These are phyloP conservation scores for Phasia obesa DNA, from an alignment of 2,888 invertebrate genomes.

Conservation along the genomic window DNA sequence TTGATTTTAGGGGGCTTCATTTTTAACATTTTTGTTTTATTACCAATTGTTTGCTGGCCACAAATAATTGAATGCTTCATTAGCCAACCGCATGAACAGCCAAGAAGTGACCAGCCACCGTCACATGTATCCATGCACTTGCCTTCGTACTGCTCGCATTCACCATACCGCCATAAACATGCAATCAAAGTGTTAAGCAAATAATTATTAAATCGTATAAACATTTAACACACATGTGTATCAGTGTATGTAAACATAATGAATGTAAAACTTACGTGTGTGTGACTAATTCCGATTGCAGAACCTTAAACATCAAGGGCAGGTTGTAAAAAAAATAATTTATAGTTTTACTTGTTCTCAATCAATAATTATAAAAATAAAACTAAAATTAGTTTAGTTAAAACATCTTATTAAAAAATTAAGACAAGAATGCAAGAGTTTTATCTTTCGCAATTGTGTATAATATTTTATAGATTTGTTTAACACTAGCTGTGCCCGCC, in stretches of 20 bases:
- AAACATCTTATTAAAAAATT: background rate
- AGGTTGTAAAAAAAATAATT: slow-evolving; percentile 17
- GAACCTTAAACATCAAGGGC: slow-evolving; percentile 22
- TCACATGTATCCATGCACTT: slow-evolving; percentile 35
- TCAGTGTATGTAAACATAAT: slow-evolving; percentile 4
- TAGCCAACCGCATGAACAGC: slow-evolving; percentile 43
- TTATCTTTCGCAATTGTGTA: no score
- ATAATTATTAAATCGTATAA: slow-evolving; percentile 1
- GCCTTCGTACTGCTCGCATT: slow-evolving; percentile 8
- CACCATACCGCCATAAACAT: slow-evolving; percentile 18
- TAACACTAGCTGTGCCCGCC: no score
- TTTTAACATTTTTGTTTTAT: slow-evolving; percentile 2
- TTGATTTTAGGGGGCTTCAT: slow-evolving; percentile 27
- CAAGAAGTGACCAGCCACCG: slow-evolving; percentile 23
- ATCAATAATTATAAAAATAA: background rate
- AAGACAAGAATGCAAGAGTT: no score
- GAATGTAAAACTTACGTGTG: background rate
- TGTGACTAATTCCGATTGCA: slow-evolving; percentile 19
- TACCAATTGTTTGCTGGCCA: slow-evolving; percentile 45
- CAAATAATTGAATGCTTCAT: slow-evolving; percentile 54
- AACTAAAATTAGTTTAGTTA: background rate
- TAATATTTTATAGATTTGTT: no score
- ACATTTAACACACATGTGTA: background rate
- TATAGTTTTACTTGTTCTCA: background rate
- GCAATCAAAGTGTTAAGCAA: slow-evolving; percentile 27